Conservation (phyloP, 2,888 invertebrate species). For the Uropetala carovei region DNA sequence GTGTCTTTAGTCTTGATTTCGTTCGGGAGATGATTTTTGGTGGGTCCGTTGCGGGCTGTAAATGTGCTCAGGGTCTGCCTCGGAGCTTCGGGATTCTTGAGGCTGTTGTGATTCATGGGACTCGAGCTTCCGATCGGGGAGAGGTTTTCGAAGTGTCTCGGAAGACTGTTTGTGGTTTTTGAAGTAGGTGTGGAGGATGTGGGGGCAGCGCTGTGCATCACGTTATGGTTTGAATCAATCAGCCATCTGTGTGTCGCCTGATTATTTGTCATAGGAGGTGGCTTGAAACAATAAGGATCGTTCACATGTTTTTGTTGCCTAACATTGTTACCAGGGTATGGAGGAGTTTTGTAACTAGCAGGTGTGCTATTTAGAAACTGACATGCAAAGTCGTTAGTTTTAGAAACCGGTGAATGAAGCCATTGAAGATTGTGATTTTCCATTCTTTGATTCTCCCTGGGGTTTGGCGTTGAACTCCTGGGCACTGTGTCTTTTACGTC, state of each 20-base stretch:
- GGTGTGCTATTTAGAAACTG: slow-evolving; percentile 29
- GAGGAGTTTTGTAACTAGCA: not conserved
- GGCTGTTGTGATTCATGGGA: not conserved
- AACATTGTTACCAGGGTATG: not conserved
- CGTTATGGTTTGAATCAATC: slow-evolving; percentile 52
- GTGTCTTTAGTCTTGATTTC: slow-evolving; percentile 3
- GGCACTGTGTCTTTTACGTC: not conserved
- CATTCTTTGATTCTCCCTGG: not conserved
- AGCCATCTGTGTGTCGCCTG: slow-evolving; percentile 41
- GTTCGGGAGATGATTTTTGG: not conserved
- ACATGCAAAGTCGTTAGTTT: slow-evolving; percentile 3
- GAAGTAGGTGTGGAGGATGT: slow-evolving; percentile 45
- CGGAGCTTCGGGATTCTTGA: not conserved
- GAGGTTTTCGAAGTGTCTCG: slow-evolving; percentile 40
- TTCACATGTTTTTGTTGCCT: not conserved
- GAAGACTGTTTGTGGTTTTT: slow-evolving; percentile 16
- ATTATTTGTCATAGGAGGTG: not conserved
- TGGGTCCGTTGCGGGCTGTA: not conserved
- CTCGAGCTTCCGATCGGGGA: slow-evolving; percentile 11
- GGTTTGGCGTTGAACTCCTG: slow-evolving; percentile 27
- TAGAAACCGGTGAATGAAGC: not conserved
- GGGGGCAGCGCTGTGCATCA: slow-evolving; percentile 41
- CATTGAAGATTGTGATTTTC: not conserved
- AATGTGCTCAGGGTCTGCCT: slow-evolving; percentile 10
- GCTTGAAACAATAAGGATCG: slow-evolving; percentile 46